Evolutionary conservation across 2,797 vertebrate species (phyloP).

Genomic region (Pogoniulus pusillus): DNA sequence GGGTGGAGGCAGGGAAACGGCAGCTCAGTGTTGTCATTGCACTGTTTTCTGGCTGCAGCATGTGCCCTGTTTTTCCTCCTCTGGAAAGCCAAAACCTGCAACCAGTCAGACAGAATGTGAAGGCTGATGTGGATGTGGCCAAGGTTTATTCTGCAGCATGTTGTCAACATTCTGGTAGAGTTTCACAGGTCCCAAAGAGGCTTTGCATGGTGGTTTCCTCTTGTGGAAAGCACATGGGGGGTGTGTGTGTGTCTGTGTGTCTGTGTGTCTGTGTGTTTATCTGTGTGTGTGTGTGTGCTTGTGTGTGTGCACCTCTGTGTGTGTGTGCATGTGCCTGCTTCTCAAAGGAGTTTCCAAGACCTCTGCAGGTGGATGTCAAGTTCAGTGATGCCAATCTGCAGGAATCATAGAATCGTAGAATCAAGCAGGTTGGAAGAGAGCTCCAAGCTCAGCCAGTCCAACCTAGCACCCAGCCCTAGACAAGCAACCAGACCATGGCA

Average conservation of each 20-base stretch:
- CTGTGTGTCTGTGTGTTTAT: too few relatives aligned
- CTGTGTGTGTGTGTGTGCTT: too few relatives aligned
- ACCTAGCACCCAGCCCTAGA: too few relatives aligned
- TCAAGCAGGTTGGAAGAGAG: too few relatives aligned
- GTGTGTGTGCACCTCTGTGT: too few relatives aligned
- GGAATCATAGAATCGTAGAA: too few relatives aligned
- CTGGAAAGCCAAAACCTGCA: background rate
- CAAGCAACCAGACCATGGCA: too few relatives aligned
- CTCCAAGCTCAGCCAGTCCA: too few relatives aligned
- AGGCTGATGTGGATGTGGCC: background rate
- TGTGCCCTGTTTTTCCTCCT: background rate
- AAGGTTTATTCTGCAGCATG: background rate
- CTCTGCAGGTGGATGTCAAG: background rate
- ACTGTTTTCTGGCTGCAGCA: background rate
- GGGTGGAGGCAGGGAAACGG: background rate
- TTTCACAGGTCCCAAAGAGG: background rate
- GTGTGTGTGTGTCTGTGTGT: fast-evolving
- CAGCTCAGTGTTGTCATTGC: background rate
- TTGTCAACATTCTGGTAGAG: background rate
- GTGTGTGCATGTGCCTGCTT: background rate
- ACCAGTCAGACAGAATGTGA: background rate
- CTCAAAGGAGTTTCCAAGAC: background rate
- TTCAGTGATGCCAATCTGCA: background rate
- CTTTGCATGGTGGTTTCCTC: background rate
- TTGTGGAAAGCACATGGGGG: fast-evolving